Base-by-base conservation (phyloP, 2,797 vertebrate genomes). In the Distichodus sexfasciatus region DNA sequence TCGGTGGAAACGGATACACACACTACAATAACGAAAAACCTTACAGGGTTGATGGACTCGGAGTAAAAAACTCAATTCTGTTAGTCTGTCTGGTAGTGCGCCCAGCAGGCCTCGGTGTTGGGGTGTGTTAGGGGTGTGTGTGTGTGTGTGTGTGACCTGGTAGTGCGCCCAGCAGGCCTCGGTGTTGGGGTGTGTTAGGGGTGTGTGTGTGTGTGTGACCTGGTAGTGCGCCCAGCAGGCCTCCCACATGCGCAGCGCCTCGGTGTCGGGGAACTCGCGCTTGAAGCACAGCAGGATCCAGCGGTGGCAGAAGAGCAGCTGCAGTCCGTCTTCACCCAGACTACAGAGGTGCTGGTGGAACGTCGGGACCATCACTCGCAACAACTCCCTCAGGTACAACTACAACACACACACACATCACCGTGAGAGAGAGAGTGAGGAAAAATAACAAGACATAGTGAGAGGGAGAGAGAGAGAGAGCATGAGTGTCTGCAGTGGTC, bases 221-320 rank as follows among this genome's bases (percentile, higher is more conserved):
- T 99, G 96, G 75, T 99, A 98, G 88, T 98, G 97, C 8, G 96
- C 97, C 97, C 97, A 99, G 92, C 97, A 99, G 1, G 97, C 97
- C 66, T 99, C 97, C 97, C 97, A 99, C 92, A 99, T 96, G 47
- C 94, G 93, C 86, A 99, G 81, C 0, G 97, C 96, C 82, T 99
- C 97, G 0, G 92, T 91, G 61, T 99, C 97, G 0, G 96, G 94
- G 78, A 99, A 99, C 82, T 99, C 97, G 0, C 97, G 83, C 69
- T 99, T 99, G 81, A 99, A 99, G 73, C 97, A 99, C 33, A 99
- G 94, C 64, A 99, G 92, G 67, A 99, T 91, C 97, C 97, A 99
- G 53, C 97, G 95, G 84, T 99, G 97, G 76, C 97, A 99, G 88
- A 99, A 99, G 4, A 99, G 94, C 91, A 99, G 89, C 88, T 99